phyloP scores from a whole-genome alignment of 2,888 invertebrate species.

The Euplagia quadripunctaria region DNA sequence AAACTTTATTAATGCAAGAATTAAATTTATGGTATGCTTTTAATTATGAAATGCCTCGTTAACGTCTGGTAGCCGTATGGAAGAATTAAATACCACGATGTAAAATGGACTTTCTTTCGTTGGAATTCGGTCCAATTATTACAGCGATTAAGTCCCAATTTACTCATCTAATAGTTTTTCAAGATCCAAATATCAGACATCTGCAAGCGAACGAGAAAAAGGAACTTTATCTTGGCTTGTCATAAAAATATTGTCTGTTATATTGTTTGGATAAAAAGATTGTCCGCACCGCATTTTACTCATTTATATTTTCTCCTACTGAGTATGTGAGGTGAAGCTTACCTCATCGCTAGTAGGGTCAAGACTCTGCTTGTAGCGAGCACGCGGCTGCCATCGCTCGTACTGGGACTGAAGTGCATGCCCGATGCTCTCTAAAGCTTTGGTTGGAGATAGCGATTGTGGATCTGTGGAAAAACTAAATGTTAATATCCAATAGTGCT shows the following conservation, averaged over 20 bases:
- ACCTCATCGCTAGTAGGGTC: constrained; percentile 99
- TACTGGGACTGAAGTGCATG: constrained; percentile 97
- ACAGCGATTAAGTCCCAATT: no score
- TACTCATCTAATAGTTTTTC: no score
- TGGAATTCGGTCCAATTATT: not conserved
- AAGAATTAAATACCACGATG: not conserved
- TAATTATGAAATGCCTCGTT: not conserved
- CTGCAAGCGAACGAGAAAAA: not conserved
- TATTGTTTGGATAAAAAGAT: no score
- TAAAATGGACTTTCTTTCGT: not conserved
- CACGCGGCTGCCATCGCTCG: constrained; percentile 99
- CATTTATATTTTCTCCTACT: no score
- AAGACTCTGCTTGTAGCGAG: constrained; percentile 98
- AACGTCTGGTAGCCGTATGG: not conserved
- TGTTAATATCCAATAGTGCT: not conserved
- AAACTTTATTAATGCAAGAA: no score
- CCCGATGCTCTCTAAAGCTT: constrained; percentile 97
- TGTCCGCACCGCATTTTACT: no score
- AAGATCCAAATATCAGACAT: no score
- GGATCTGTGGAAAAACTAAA: constrained; percentile 89
- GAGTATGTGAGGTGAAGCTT: constrained; percentile 9
- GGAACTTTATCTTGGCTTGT: not conserved
- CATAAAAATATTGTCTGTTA: no score
- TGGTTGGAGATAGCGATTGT: constrained; percentile 94
- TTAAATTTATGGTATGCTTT: no score